Evolutionary conservation across 2,888 invertebrate species (phyloP).

Genomic region (Scrobipalpa atriplicella): DNA sequence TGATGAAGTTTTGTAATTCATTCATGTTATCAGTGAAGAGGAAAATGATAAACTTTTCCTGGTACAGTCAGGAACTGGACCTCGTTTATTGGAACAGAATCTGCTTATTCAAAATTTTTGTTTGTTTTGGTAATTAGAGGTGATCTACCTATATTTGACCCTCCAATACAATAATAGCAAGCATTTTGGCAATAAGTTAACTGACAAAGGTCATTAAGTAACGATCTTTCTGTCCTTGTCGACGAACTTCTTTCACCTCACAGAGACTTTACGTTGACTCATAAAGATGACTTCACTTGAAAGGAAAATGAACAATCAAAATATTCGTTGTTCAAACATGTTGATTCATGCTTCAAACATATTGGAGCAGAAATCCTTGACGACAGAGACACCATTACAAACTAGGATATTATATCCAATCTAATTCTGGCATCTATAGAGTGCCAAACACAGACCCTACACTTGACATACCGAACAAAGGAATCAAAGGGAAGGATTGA

Average conservation of each 20-base stretch:
- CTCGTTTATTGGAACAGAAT: not conserved
- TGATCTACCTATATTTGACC: not conserved
- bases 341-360: not conserved
- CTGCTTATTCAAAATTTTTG: not conserved
- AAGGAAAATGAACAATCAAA: not conserved
- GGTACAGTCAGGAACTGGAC: not conserved
- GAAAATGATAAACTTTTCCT: slow-evolving; percentile 25
- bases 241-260: not conserved
- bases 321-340: not conserved
- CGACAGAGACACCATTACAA: not conserved
- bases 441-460: not conserved
- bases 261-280: not conserved
- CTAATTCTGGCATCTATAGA: not conserved
- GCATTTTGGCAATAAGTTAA: not conserved
- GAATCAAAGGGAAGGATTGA: not conserved
- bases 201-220: not conserved
- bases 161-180: not conserved
- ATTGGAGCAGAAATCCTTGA: not conserved
- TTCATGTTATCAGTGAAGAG: slow-evolving; percentile 21
- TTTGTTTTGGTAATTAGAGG: not conserved
- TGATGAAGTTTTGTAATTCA: slow-evolving; percentile 3
- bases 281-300: not conserved
- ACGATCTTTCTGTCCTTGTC: slow-evolving; percentile 1
- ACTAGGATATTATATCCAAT: not conserved
- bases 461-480: not conserved